A percentile compares a stretch with the other conserved stretches of the same genome.
Conservation (phyloP, 2,888 invertebrate genomes). For the Steromphala cineraria region DNA sequence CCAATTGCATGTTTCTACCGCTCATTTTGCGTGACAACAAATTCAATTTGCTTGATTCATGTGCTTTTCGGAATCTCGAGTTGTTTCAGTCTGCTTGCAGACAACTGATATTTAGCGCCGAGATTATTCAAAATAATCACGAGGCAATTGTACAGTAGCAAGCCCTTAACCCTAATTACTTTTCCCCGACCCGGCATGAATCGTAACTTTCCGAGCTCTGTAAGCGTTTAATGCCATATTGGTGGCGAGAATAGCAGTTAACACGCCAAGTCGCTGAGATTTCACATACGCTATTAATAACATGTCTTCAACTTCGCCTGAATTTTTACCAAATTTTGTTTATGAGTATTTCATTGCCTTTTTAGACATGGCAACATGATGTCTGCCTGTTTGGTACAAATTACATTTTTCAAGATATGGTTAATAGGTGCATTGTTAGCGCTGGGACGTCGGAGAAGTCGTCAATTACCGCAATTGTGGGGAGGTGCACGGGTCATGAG, state of each 20-base stretch:
- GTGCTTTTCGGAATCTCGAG: background rate
- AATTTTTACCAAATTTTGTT: conserved; percentile 5
- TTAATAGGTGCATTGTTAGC: background rate
- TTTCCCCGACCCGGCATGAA: background rate
- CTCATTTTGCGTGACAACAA: conserved; percentile 3
- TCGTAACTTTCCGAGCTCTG: background rate
- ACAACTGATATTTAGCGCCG: conserved; percentile 3
- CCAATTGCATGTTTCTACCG: background rate
- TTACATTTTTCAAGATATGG: conserved; percentile 2
- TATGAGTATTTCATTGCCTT: conserved; percentile 5
- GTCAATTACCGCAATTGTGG: background rate
- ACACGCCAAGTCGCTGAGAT: background rate
- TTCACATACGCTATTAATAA: background rate
- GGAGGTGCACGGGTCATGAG: background rate
- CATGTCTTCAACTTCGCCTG: background rate
- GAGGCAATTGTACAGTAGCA: background rate
- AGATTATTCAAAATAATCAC: conserved; percentile 10
- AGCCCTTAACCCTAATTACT: conserved; percentile 7
- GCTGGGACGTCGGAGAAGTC: background rate
- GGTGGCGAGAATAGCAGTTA: background rate
- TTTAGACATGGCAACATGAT: background rate
- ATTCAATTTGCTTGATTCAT: conserved; percentile 10
- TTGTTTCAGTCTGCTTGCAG: conserved; percentile 1
- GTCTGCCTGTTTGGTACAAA: background rate
- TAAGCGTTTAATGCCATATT: conserved; percentile 8